Percentiles rank a stretch among this genome's conserved stretches.
These are phyloP conservation scores for Lepidurus apus DNA, from an alignment of 1,140 invertebrate genomes.

Conservation along the genomic window DNA sequence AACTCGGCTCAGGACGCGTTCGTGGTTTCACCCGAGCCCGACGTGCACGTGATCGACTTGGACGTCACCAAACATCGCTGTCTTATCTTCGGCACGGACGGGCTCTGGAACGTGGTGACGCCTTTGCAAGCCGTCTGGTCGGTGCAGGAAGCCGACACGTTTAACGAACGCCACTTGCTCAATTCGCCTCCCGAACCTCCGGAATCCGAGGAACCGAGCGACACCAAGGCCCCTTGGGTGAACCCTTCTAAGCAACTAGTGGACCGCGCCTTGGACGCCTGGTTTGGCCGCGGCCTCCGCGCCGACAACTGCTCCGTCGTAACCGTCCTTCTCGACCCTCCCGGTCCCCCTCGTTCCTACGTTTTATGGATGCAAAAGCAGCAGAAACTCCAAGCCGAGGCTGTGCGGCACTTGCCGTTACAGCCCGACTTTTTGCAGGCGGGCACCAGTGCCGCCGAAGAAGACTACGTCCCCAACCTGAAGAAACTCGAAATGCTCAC, in stretches of 20 bases:
- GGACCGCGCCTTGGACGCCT: constrained; percentile 63
- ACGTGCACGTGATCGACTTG: constrained; percentile 79
- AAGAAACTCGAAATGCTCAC: not conserved
- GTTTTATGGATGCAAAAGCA: constrained; percentile 29
- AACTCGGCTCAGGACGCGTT: constrained; percentile 83
- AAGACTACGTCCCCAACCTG: not conserved
- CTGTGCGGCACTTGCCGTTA: not conserved
- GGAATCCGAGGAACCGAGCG: not conserved
- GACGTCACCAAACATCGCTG: constrained; percentile 74
- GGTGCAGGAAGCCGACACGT: constrained; percentile 71
- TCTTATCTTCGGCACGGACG: constrained; percentile 92
- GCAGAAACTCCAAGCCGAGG: constrained; percentile 19
- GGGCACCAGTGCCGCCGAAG: not conserved
- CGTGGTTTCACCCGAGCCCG: constrained; percentile 94
- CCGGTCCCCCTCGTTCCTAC: constrained; percentile 59
- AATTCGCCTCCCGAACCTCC: not conserved
- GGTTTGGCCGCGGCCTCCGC: constrained; percentile 69
- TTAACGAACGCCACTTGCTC: constrained; percentile 60
- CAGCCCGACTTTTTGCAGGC: constrained; percentile 7
- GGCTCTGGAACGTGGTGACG: constrained; percentile 91
- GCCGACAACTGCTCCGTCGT: constrained; percentile 95
- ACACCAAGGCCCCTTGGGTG: constrained; percentile 52
- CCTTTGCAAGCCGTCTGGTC: constrained; percentile 75
- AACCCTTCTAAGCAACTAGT: constrained; percentile 89
- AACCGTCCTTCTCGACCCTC: constrained; percentile 85